phyloP scores from a whole-genome alignment of 2,888 invertebrate species.

The Pristionchus arcanus region DNA sequence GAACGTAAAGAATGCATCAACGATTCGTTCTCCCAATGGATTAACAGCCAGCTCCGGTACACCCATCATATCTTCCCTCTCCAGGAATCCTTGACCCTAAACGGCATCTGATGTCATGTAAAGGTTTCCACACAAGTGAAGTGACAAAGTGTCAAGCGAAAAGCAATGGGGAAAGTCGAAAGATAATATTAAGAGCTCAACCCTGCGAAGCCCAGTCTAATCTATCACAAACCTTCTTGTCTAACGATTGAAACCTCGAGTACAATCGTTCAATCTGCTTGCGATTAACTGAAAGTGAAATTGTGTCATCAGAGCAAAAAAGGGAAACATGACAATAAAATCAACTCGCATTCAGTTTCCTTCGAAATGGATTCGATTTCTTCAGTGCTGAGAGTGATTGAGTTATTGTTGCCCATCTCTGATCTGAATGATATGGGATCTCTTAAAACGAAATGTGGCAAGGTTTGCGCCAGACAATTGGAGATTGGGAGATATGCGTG shows the following conservation, averaged over 20 bases:
- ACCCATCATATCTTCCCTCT: constrained; percentile 95
- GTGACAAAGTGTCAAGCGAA: too few species aligned
- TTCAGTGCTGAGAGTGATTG: constrained; percentile 92
- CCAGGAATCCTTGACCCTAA: constrained; percentile 87
- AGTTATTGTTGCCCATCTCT: constrained; percentile 96
- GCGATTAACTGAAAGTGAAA: constrained; percentile 90
- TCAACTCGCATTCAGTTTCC: constrained; percentile 94
- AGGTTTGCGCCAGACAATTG: too few species aligned
- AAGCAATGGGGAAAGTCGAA: too few species aligned
- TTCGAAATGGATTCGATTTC: constrained; percentile 97
- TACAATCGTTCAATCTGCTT: constrained; percentile 98
- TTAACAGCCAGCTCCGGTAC: constrained; percentile 99
- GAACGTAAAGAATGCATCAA: constrained; percentile 95
- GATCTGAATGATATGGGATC: too few species aligned
- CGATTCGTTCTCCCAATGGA: constrained; percentile 96
- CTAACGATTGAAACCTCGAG: constrained; percentile 96
- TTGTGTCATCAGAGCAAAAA: too few species aligned
- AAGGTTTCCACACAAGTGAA: too few species aligned
- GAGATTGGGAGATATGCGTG: too few species aligned
- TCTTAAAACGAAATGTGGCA: too few species aligned
- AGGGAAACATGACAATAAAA: too few species aligned
- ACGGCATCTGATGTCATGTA: too few species aligned
- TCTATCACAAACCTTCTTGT: constrained; percentile 85
- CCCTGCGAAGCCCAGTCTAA: too few species aligned
- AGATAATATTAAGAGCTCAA: too few species aligned